Evolutionary conservation across 2,888 invertebrate species (phyloP).

Genomic region (Cephus sareptanus): DNA sequence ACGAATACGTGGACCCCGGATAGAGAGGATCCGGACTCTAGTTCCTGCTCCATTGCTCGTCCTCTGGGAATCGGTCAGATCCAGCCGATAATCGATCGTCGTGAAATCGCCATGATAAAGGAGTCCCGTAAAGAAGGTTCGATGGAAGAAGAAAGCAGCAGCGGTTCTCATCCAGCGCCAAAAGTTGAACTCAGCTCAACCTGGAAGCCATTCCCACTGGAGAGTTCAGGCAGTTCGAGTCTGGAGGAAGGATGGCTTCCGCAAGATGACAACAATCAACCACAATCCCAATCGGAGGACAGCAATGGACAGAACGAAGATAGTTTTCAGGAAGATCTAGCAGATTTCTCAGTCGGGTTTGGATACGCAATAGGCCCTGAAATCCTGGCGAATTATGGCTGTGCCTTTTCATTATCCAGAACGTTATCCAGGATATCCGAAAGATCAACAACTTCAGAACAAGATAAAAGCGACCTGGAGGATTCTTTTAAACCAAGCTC

Average conservation of each 20-base stretch:
- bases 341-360: slow-evolving; percentile 80
- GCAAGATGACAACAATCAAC: slow-evolving; percentile 69
- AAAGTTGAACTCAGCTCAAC: slow-evolving; percentile 80
- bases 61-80: slow-evolving; percentile 80
- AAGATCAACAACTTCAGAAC: slow-evolving; percentile 88
- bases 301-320: slow-evolving; percentile 62
- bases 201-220: slow-evolving; percentile 85
- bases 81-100: slow-evolving; percentile 60
- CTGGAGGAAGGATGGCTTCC: slow-evolving; percentile 86
- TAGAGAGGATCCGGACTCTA: slow-evolving; percentile 68
- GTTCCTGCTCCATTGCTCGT: slow-evolving; percentile 80
- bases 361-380: slow-evolving; percentile 79
- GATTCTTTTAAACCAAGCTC: slow-evolving; percentile 89
- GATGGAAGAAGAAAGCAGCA: slow-evolving; percentile 55
- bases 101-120: slow-evolving; percentile 55
- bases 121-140: slow-evolving; percentile 49
- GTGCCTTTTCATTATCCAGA: slow-evolving; percentile 79
- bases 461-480: slow-evolving; percentile 84
- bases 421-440: slow-evolving; percentile 89
- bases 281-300: slow-evolving; percentile 57
- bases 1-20: slow-evolving; percentile 81
- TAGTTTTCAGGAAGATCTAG: slow-evolving; percentile 79
- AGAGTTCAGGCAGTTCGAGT: slow-evolving; percentile 88
- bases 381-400: slow-evolving; percentile 78
- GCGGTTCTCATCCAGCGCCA: slow-evolving; percentile 55